Conservation (phyloP, 2,888 invertebrate genomes). For the Ceramica pisi region DNA sequence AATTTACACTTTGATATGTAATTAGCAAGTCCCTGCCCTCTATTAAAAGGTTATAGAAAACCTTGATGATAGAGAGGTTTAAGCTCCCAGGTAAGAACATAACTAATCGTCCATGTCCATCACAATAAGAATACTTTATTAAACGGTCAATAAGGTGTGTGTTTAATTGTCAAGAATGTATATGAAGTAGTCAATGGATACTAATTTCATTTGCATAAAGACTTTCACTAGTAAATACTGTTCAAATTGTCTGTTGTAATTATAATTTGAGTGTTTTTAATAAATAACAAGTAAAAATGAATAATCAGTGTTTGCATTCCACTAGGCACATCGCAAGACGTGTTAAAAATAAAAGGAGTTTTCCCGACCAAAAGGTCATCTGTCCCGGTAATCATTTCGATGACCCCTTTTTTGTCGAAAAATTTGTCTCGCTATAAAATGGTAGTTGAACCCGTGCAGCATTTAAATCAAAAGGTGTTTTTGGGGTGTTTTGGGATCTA, state of each 20-base stretch:
- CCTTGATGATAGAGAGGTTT: not conserved
- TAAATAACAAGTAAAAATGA: conserved; percentile 14
- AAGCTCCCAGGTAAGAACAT: not conserved
- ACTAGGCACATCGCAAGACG: too few relatives aligned
- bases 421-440: too few relatives aligned
- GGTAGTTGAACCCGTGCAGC: too few relatives aligned
- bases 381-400: too few relatives aligned
- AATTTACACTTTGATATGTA: not conserved
- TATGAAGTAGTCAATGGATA: conserved; percentile 21
- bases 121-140: conserved; percentile 15
- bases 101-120: not conserved
- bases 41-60: conserved; percentile 13
- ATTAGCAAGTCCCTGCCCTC: not conserved
- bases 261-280: conserved; percentile 20
- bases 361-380: too few relatives aligned
- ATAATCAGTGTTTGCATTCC: not conserved
- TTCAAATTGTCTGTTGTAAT: conserved; percentile 28
- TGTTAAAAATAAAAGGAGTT: too few relatives aligned
- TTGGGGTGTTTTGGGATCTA: too few relatives aligned
- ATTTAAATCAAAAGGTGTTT: too few relatives aligned
- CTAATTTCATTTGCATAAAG: conserved; percentile 36
- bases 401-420: too few relatives aligned
- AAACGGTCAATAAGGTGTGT: not conserved
- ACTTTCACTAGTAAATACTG: conserved; percentile 37
- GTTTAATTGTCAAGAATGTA: conserved; percentile 13